Evolutionary conservation across 2,113 vertebrate species (phyloP).

Genomic region (Struthidea cinerea): DNA sequence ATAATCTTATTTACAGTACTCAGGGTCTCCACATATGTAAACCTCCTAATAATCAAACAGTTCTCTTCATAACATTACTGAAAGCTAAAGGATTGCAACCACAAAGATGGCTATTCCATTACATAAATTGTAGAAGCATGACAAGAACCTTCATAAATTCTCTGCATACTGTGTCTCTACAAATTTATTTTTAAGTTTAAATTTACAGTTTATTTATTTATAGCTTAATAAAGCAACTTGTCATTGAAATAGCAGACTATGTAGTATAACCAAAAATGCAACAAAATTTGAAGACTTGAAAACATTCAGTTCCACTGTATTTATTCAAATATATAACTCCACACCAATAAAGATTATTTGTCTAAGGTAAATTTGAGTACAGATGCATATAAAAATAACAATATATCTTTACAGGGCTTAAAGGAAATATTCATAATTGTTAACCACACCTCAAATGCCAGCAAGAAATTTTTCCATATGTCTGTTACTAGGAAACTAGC

Average conservation of each 20-base stretch:
- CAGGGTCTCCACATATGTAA: neutral
- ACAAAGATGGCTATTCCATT: neutral
- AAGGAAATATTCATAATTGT: neutral
- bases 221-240: neutral
- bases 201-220: neutral
- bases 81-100: neutral
- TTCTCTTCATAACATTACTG: neutral
- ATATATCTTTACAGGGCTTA: neutral
- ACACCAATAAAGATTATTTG: neutral
- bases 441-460: neutral
- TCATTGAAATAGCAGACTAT: neutral
- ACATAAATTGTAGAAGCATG: neutral
- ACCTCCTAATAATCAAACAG: neutral
- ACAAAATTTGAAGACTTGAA: neutral
- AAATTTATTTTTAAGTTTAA: neutral
- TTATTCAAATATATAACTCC: neutral
- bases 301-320: neutral
- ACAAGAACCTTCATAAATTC: neutral
- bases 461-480: neutral
- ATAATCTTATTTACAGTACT: neutral
- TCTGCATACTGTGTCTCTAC: neutral
- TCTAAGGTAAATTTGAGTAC: neutral
- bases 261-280: neutral
- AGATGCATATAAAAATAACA: neutral
- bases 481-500: neutral